Base-by-base conservation (phyloP, 2,888 invertebrate genomes). In the Calephelis perditalis region DNA sequence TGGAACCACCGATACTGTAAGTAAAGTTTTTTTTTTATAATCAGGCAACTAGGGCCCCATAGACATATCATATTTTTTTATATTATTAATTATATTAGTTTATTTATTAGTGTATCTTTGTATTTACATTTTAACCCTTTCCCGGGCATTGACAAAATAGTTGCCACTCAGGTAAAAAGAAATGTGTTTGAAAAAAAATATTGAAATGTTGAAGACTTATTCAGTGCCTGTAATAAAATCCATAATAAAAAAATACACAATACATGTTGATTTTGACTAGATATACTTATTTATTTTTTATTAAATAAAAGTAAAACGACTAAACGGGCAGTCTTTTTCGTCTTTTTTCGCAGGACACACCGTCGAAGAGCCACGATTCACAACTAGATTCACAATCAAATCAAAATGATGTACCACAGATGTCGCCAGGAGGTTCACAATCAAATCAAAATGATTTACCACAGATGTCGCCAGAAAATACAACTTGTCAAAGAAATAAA, bases 371-470 rank as follows among this genome's bases (percentile, higher is more conserved):
- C 45, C 45, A 45, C 5, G 10, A 10, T 5, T 45, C 45, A 45
- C 45, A 4, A 26, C 11, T 2, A 45, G 9, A 45, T 10, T 45
- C 45, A 45, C 45, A 45, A 45, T 45, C 45, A 45, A 45, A 8
- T 9, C 9, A 45, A 10, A 45, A 45, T 45, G 9, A 45, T 45
- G 8, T 45, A 45, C 3, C 45, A 45, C 45, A 45, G 9, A 9
- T 9, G 9, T 9, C 45, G 4, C 9, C 8, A 45, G 9, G n/a
- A 45, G 26, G 59, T 62, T 57, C 56, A 60, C 64, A 62, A 60
- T 52, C 59, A 43, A 46, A 54, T 54, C 57, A 64, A 61, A 67
- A 64, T 52, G 59, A 64, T 67, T 61, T 60, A 68, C 37, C 64
- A 61, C 58, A 65, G 56, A 54, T 57, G 60, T 45, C 60, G 44